Conservation (phyloP, 1,140 invertebrate genomes). For the Euura saliciscinereae region DNA sequence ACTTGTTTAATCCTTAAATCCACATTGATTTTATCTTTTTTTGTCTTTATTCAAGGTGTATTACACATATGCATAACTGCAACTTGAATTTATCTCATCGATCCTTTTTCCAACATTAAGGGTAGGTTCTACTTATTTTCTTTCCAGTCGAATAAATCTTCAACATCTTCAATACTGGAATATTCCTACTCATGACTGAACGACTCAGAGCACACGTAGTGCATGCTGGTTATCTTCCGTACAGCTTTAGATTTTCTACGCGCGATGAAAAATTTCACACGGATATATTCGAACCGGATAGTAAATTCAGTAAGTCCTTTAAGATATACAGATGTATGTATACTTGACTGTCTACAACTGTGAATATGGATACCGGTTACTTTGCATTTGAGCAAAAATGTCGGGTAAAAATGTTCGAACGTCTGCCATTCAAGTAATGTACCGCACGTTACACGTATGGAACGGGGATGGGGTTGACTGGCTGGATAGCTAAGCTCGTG, state of each 20-base stretch:
- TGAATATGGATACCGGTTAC: not conserved
- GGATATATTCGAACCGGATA: not conserved
- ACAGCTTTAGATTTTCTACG: not conserved
- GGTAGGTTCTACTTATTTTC: no score
- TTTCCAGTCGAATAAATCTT: not conserved
- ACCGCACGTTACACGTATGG: not conserved
- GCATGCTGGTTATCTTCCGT: not conserved
- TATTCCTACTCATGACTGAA: not conserved
- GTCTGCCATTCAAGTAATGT: not conserved
- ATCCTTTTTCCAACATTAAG: not conserved
- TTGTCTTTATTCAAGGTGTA: not conserved
- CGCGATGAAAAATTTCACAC: not conserved
- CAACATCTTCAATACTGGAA: not conserved
- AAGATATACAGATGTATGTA: no score
- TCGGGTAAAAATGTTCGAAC: not conserved
- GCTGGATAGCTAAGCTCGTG: not conserved
- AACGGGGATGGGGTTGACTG: not conserved
- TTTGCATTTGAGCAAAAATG: not conserved
- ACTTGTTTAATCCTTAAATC: conserved; percentile 6
- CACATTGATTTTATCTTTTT: no score
- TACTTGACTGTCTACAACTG: no score
- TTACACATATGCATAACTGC: not conserved
- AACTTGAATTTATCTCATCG: not conserved
- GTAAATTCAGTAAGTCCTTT: not conserved
- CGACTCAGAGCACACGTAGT: not conserved